Percentiles rank a stretch among this genome's conserved stretches.
Conservation (phyloP, 1,140 invertebrate species). For the Ruditapes philippinarum region DNA sequence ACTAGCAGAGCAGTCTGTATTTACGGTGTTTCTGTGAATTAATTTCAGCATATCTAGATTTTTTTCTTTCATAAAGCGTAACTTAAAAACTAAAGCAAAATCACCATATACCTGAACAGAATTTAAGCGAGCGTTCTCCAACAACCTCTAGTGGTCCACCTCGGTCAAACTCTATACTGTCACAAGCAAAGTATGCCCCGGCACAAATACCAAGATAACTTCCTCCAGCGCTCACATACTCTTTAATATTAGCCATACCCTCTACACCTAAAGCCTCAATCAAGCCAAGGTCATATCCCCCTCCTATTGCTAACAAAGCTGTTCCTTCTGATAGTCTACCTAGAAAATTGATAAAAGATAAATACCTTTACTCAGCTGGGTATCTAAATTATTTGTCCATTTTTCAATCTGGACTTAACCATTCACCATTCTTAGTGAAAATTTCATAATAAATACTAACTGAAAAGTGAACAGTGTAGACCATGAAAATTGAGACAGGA, state of each 20-base stretch:
- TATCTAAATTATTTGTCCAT: too few relatives aligned
- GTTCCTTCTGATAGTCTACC: constrained; percentile 46
- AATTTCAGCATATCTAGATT: too few relatives aligned
- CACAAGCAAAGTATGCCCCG: constrained; percentile 85
- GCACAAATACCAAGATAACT: constrained; percentile 85
- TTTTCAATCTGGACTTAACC: too few relatives aligned
- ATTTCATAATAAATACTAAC: too few relatives aligned
- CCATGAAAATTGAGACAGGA: too few relatives aligned
- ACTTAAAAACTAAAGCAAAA: too few relatives aligned
- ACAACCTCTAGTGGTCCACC: constrained; percentile 82
- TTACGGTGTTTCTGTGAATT: too few relatives aligned
- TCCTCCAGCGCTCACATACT: constrained; percentile 83
- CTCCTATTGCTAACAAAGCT: constrained; percentile 81
- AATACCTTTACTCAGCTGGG: too few relatives aligned
- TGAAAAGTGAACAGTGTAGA: too few relatives aligned
- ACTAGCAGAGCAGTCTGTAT: too few relatives aligned
- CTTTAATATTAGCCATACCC: constrained; percentile 77
- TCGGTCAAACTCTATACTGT: constrained; percentile 85
- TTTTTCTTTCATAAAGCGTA: too few relatives aligned
- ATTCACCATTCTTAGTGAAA: too few relatives aligned
- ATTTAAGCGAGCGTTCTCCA: constrained; percentile 81
- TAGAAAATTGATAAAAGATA: background rate
- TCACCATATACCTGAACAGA: constrained; percentile 81
- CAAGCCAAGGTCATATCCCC: constrained; percentile 85
- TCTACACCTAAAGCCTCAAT: constrained; percentile 75